Conservation (phyloP, 2,113 vertebrate genomes). For the Phrynosoma platyrhinos region DNA sequence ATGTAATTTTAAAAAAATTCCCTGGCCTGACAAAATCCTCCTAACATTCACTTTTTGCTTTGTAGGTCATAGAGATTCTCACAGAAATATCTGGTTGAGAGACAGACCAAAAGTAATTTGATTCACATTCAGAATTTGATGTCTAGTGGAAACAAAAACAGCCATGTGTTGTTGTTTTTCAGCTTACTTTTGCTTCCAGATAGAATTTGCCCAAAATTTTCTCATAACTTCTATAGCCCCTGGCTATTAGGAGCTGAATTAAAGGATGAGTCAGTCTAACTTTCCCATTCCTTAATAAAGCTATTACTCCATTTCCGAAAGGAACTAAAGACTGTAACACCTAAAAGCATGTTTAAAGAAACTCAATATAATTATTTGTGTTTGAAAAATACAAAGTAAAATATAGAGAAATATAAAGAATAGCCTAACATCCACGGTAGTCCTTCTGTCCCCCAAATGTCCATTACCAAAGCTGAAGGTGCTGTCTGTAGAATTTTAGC, state of each 20-base stretch:
- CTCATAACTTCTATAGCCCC: background rate
- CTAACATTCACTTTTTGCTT: constrained; percentile 30
- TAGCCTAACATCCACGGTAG: background rate
- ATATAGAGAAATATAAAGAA: background rate
- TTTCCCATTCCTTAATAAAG: background rate
- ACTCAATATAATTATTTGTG: rapidly evolving
- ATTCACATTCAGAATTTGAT: constrained; percentile 27
- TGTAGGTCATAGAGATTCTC: constrained; percentile 21
- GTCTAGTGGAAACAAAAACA: background rate
- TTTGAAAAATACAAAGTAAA: background rate
- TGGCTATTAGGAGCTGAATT: constrained; percentile 8
- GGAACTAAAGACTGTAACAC: background rate
- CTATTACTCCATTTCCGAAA: background rate
- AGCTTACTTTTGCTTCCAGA: constrained; percentile 37
- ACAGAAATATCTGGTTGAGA: constrained; percentile 35
- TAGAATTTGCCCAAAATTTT: background rate
- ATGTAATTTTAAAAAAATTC: background rate
- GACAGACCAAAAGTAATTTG: background rate
- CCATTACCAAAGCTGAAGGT: constrained; percentile 13
- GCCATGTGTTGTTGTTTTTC: constrained; percentile 23
- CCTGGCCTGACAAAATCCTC: background rate
- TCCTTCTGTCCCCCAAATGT: constrained; percentile 29
- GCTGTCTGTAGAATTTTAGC: constrained; percentile 53
- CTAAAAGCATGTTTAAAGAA: constrained; percentile 3
- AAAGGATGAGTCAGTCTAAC: background rate